Conservation (phyloP, 2,888 invertebrate genomes). For the Melanostoma mellinum region DNA sequence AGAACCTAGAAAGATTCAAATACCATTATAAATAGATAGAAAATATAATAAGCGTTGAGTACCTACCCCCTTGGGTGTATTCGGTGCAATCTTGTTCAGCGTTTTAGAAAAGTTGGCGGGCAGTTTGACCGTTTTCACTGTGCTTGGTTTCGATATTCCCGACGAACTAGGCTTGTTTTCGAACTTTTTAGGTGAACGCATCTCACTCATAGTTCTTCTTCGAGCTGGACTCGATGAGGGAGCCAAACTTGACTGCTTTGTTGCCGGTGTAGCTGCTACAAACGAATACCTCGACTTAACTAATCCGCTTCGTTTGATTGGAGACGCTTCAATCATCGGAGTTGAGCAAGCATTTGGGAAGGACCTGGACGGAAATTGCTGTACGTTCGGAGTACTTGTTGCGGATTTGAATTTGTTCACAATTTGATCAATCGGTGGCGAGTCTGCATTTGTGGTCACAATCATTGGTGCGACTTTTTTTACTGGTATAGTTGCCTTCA, state of each 20-base stretch:
- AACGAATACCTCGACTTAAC: constrained; percentile 74
- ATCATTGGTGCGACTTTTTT: constrained; percentile 75
- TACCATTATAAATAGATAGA: not conserved
- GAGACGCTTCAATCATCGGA: constrained; percentile 69
- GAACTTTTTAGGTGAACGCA: constrained; percentile 58
- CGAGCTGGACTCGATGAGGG: constrained; percentile 52
- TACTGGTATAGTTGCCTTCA: constrained; percentile 76
- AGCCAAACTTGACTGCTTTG: constrained; percentile 55
- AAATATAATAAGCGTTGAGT: not conserved
- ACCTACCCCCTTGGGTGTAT: constrained; percentile 55
- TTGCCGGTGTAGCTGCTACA: constrained; percentile 74
- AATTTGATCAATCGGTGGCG: constrained; percentile 62
- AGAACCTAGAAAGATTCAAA: constrained; percentile 27
- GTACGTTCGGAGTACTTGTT: constrained; percentile 74
- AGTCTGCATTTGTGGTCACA: constrained; percentile 71
- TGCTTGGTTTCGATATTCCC: constrained; percentile 48
- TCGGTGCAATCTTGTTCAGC: constrained; percentile 56
- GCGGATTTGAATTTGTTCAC: constrained; percentile 53
- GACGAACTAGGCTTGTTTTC: constrained; percentile 48
- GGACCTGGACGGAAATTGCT: constrained; percentile 40
- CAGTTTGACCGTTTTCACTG: constrained; percentile 56
- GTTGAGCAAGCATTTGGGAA: constrained; percentile 76
- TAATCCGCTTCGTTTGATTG: constrained; percentile 65
- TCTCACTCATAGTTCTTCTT: constrained; percentile 55
- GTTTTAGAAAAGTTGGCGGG: constrained; percentile 60